Percentiles rank a stretch among this genome's conserved stretches.
These are phyloP conservation scores for Periphyllus acericola DNA, from an alignment of 2,888 invertebrate genomes.

Conservation along the genomic window DNA sequence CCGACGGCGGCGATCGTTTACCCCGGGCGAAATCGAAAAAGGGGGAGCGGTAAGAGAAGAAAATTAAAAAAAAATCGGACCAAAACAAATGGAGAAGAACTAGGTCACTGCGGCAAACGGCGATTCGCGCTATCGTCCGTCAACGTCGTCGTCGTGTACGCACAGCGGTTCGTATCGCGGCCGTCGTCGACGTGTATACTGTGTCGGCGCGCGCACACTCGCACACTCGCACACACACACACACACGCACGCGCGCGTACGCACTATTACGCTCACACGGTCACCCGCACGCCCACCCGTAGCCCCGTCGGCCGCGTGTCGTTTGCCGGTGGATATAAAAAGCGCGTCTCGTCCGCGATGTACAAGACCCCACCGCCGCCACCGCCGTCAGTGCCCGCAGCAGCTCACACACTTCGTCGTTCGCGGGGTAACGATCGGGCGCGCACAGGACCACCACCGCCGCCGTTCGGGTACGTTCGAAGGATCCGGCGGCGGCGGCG, in stretches of 20 bases:
- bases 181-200: background rate
- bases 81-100: background rate
- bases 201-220: background rate
- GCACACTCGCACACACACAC: background rate
- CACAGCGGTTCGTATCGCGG: background rate
- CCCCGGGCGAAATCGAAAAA: no score
- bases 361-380: background rate
- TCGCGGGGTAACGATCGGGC: slow-evolving; percentile 29
- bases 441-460: background rate
- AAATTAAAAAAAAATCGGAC: no score
- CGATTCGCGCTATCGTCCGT: background rate
- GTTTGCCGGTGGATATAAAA: background rate
- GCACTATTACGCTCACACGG: no score
- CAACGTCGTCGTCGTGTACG: background rate
- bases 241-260: background rate
- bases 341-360: background rate
- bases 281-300: slow-evolving; percentile 4
- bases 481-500: slow-evolving; percentile 4
- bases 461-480: background rate
- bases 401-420: background rate
- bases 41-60: no score
- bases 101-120: background rate
- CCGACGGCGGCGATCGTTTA: no score
- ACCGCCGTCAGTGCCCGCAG: background rate
- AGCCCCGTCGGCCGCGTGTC: background rate